These are phyloP conservation scores for Drosophila pseudoobscura DNA, from an alignment of 1,140 invertebrate species.

Conservation along the genomic window DNA sequence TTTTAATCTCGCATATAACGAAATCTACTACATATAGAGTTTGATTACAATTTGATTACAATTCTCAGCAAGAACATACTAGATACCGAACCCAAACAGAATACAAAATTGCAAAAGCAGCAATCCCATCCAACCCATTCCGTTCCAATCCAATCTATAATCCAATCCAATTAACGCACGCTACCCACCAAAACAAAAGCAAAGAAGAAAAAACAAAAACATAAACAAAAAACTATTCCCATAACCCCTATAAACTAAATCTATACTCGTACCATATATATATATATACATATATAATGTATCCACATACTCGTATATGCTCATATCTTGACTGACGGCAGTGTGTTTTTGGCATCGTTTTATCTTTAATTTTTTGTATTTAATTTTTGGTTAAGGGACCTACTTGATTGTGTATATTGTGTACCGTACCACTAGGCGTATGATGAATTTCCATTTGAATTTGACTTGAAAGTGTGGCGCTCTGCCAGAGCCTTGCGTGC, in stretches of 20 bases:
- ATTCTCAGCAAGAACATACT: slow-evolving; percentile 42
- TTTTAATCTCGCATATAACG: slow-evolving; percentile 57
- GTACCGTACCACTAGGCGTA: slow-evolving; percentile 76
- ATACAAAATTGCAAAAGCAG: slow-evolving; percentile 45
- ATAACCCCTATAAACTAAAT: slow-evolving; percentile 23
- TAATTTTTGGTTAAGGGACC: slow-evolving; percentile 54
- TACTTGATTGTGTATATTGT: slow-evolving; percentile 64
- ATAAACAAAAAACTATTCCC: slow-evolving; percentile 30
- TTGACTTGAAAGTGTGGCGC: slow-evolving; percentile 48
- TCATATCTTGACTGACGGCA: slow-evolving; percentile 55
- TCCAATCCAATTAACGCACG: slow-evolving; percentile 35
- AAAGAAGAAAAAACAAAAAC: not conserved
- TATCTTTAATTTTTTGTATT: slow-evolving; percentile 17
- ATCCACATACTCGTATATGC: slow-evolving; percentile 31
- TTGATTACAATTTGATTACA: slow-evolving; percentile 22
- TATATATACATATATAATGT: slow-evolving; percentile 30
- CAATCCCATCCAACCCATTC: slow-evolving; percentile 11
- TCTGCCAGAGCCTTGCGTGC: slow-evolving; percentile 69
- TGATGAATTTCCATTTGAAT: slow-evolving; percentile 63
- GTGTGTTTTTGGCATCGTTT: slow-evolving; percentile 64
- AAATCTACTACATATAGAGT: slow-evolving; percentile 28
- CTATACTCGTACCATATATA: slow-evolving; percentile 19
- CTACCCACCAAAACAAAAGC: slow-evolving; percentile 10
- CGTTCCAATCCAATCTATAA: too few relatives aligned
- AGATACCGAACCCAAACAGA: slow-evolving; percentile 32